Conservation (phyloP, 2,113 vertebrate species). For the Oxyruncus cristatus region DNA sequence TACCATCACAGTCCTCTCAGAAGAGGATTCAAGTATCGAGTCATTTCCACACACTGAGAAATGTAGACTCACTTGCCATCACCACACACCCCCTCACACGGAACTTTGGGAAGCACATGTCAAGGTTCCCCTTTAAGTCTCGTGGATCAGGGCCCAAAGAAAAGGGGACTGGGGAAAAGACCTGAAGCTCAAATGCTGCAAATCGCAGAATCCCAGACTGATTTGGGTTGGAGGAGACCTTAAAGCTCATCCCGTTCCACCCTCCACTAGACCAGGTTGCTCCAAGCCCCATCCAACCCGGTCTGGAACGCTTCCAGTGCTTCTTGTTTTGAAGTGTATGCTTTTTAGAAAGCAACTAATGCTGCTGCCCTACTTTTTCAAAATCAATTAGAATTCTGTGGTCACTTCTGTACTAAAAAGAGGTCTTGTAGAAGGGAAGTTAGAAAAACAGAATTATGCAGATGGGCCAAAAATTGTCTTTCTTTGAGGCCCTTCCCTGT, state of each 20-base stretch:
- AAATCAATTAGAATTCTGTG: neutral
- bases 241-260: neutral
- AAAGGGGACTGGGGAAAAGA: neutral
- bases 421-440: neutral
- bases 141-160: neutral
- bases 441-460: neutral
- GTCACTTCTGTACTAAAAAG: neutral
- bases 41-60: neutral
- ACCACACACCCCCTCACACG: neutral
- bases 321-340: neutral
- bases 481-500: neutral
- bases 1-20: neutral
- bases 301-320: neutral
- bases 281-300: neutral
- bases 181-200: neutral
- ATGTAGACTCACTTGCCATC: neutral
- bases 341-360: neutral
- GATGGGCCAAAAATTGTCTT: neutral
- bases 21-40: neutral
- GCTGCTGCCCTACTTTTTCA: neutral
- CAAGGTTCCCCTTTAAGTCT: neutral
- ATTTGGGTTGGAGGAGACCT: neutral
- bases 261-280: neutral
- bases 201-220: neutral
- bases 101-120: neutral